phyloP scores from a whole-genome alignment of 2,113 vertebrate species.

The Egretta garzetta region DNA sequence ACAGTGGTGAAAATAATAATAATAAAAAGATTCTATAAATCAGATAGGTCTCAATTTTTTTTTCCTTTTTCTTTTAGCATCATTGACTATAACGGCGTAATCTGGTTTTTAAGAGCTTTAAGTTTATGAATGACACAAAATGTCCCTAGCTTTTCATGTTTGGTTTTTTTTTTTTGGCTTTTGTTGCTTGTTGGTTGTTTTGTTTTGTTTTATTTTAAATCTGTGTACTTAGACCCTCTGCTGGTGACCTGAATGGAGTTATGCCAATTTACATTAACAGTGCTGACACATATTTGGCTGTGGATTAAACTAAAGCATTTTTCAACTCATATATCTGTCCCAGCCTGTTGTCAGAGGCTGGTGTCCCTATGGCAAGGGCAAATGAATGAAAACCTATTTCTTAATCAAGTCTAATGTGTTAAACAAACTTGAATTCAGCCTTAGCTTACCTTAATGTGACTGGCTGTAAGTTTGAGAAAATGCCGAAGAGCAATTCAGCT shows the following conservation, averaged over 20 bases:
- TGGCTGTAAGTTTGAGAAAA: background rate
- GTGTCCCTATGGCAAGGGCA: background rate
- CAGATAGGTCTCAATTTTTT: background rate
- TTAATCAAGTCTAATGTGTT: background rate
- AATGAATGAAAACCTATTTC: background rate
- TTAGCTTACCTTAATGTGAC: background rate
- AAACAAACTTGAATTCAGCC: background rate
- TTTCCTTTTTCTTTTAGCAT: background rate
- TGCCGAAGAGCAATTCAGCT: background rate
- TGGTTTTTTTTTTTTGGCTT: background rate
- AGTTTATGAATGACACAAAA: background rate
- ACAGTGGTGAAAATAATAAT: conserved; percentile 27
- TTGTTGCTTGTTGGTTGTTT: background rate
- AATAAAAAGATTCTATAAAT: conserved; percentile 5
- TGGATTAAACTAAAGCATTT: background rate
- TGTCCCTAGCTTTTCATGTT: background rate
- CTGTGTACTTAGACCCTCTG: background rate
- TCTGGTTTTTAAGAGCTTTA: background rate
- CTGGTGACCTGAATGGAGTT: background rate
- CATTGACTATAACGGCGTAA: background rate
- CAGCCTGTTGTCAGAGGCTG: background rate
- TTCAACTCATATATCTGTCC: background rate
- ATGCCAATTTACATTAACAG: background rate
- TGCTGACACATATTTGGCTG: background rate
- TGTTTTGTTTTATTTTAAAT: background rate